A percentile compares a stretch with the other conserved stretches of the same genome.
phyloP scores from a whole-genome alignment of 1,140 invertebrate species.

The Atta texana region DNA sequence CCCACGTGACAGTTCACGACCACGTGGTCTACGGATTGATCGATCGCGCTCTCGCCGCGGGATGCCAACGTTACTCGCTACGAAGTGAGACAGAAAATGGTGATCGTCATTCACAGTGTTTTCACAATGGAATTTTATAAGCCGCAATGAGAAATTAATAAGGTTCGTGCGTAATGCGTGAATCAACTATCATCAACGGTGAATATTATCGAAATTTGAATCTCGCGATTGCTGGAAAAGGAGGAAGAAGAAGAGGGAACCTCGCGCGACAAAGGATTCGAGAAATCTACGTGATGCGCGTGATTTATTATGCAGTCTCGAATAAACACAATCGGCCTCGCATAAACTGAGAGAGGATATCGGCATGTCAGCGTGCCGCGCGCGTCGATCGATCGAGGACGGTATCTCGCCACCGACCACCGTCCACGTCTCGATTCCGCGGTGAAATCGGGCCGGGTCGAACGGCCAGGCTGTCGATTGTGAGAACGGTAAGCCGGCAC shows the following conservation, averaged over 20 bases:
- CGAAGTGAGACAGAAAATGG: conserved; percentile 9
- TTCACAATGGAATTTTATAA: conserved; percentile 1
- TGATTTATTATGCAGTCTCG: conserved; percentile 22
- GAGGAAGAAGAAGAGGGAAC: not conserved
- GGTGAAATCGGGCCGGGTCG: conserved; percentile 69
- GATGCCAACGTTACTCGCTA: conserved; percentile 28
- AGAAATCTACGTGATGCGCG: not conserved
- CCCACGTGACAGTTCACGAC: conserved; percentile 75
- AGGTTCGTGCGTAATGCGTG: not conserved
- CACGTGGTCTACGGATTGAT: conserved; percentile 71
- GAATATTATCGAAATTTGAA: not conserved
- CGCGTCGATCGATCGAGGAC: conserved; percentile 55
- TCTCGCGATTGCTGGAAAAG: not conserved
- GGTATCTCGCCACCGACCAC: conserved; percentile 45
- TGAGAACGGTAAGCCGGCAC: conserved; percentile 55
- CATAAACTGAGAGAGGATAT: conserved; percentile 30
- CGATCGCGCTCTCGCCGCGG: conserved; percentile 35
- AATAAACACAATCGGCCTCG: not conserved
- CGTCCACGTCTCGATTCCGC: conserved; percentile 58
- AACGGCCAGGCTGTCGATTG: conserved; percentile 46
- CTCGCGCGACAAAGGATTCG: not conserved
- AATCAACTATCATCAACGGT: not conserved
- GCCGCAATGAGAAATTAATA: not conserved
- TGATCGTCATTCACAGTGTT: not conserved
- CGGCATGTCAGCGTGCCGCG: conserved; percentile 38